Conservation (phyloP, 2,797 vertebrate species). For the Acridotheres tristis region DNA sequence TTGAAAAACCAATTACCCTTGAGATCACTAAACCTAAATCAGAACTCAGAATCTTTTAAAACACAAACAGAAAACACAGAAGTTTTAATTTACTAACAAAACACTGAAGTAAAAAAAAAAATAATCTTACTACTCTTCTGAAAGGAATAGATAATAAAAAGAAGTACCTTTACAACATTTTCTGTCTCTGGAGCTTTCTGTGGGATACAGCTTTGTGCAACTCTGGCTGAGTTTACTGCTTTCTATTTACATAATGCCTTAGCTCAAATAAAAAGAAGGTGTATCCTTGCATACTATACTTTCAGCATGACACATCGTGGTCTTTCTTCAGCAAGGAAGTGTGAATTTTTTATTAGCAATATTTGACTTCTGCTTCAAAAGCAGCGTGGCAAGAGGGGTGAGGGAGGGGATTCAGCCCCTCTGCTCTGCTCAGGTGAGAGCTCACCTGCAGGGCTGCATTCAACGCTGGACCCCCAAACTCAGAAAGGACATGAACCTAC, state of each 20-base stretch:
- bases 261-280: constrained; percentile 23
- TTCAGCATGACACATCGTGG: neutral
- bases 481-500: neutral
- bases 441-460: neutral
- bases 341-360: neutral
- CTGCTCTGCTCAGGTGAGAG: neutral
- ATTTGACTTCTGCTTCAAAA: neutral
- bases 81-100: neutral
- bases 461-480: neutral
- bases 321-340: neutral
- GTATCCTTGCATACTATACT: neutral
- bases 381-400: fast-evolving
- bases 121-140: neutral
- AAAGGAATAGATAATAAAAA: neutral
- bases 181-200: neutral
- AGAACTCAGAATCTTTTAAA: neutral
- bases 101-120: neutral
- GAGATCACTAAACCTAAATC: neutral
- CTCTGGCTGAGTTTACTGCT: neutral
- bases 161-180: constrained; percentile 25
- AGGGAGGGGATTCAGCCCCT: neutral
- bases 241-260: constrained; percentile 19
- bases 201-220: neutral
- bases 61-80: neutral
- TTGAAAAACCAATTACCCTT: neutral